These are phyloP conservation scores for Drosophila subquinaria DNA, from an alignment of 2,888 invertebrate genomes.

Conservation along the genomic window DNA sequence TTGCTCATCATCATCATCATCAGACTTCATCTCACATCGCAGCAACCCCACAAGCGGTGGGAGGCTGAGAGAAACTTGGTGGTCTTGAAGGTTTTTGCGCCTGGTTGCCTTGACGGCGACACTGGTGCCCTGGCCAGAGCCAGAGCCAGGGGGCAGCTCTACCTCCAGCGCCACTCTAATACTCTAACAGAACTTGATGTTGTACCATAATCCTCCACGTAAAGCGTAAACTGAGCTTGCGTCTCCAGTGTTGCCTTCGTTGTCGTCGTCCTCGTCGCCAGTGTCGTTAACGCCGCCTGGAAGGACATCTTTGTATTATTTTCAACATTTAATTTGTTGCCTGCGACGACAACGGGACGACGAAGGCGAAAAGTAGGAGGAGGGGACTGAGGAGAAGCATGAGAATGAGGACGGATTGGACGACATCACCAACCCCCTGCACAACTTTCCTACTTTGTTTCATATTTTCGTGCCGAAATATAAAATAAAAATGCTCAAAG, in stretches of 20 bases:
- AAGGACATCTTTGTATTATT: slow-evolving; percentile 82
- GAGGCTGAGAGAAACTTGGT: slow-evolving; percentile 34
- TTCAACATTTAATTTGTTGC: slow-evolving; percentile 81
- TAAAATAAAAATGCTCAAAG: slow-evolving; percentile 59
- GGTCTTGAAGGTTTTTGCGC: slow-evolving; percentile 57
- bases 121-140: slow-evolving; percentile 26
- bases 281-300: slow-evolving; percentile 56
- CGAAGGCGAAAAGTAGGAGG: slow-evolving; percentile 14
- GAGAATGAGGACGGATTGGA: slow-evolving; percentile 37
- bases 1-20: slow-evolving; percentile 38
- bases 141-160: slow-evolving; percentile 35
- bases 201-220: slow-evolving; percentile 63
- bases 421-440: slow-evolving; percentile 46
- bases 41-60: slow-evolving; percentile 10
- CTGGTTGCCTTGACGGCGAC: slow-evolving; percentile 72
- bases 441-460: slow-evolving; percentile 63
- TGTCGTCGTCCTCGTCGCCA: slow-evolving; percentile 15
- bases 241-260: slow-evolving; percentile 46
- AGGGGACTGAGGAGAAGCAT: background rate
- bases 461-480: slow-evolving; percentile 69
- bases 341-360: slow-evolving; percentile 55
- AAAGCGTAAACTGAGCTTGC: slow-evolving; percentile 75
- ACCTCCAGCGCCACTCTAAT: slow-evolving; percentile 21
- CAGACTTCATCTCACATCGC: slow-evolving; percentile 45
- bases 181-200: slow-evolving; percentile 34